These are phyloP conservation scores for Echinometra lucunter DNA, from an alignment of 53 echinoderm and acorn worm species.

Conservation along the genomic window DNA sequence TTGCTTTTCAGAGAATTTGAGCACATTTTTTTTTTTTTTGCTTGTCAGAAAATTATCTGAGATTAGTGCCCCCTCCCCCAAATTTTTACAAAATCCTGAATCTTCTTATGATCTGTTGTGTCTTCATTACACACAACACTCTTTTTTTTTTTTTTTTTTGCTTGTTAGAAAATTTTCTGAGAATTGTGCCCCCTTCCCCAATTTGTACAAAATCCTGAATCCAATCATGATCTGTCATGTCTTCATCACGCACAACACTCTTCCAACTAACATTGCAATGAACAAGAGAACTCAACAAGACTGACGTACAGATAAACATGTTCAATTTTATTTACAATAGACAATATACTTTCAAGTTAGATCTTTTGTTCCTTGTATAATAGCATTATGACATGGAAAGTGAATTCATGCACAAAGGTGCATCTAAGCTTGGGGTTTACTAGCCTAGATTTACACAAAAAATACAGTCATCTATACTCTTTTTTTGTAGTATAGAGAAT, in stretches of 20 bases:
- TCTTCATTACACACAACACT: no score
- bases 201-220: no score
- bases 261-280: neutral
- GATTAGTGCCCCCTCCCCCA: no score
- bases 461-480: neutral
- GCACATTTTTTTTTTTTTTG: no score
- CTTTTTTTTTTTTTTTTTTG: no score
- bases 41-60: no score
- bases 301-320: slow-evolving; percentile 27
- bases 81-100: no score
- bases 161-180: no score
- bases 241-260: neutral
- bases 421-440: neutral
- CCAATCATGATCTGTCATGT: no score
- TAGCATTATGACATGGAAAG: neutral
- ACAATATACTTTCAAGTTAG: slow-evolving; percentile 43
- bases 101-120: no score
- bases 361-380: neutral
- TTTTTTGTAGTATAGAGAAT: neutral
- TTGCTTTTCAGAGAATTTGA: no score
- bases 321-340: slow-evolving; percentile 56
- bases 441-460: neutral
- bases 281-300: neutral
- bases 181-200: no score
- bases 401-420: neutral